A percentile compares a stretch with the other conserved stretches of the same genome.
These are phyloP conservation scores for Acomys russatus DNA, from an alignment of 2,797 vertebrate species.

Conservation along the genomic window DNA sequence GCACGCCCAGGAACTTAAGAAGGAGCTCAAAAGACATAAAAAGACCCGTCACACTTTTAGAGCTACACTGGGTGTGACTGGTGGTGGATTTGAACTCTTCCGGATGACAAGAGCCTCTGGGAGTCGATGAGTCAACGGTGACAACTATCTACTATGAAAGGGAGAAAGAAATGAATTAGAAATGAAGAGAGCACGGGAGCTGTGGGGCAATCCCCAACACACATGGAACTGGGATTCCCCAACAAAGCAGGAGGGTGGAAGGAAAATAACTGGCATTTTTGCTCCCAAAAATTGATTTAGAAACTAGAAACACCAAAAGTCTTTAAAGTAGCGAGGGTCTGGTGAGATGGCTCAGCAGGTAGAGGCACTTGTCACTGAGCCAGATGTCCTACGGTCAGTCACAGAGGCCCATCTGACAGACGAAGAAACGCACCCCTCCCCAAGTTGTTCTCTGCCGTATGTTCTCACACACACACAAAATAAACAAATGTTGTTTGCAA, in stretches of 20 bases:
- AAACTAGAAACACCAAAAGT: background rate
- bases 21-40: background rate
- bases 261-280: conserved; percentile 6
- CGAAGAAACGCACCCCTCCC: background rate
- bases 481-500: background rate
- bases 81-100: background rate
- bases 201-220: background rate
- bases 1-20: conserved; percentile 10
- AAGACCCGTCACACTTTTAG: conserved; percentile 8
- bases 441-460: no score
- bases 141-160: background rate
- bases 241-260: background rate
- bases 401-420: no score
- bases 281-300: background rate
- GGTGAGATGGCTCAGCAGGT: background rate
- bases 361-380: background rate
- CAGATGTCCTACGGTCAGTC: no score
- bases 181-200: background rate
- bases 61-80: background rate
- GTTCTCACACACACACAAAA: background rate
- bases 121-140: background rate
- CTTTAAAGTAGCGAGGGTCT: background rate
- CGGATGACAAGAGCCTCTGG: background rate
- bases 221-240: background rate
- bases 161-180: background rate